These are phyloP conservation scores for Phyllostomus hastatus DNA, from an alignment of 2,113 vertebrate species.

Conservation along the genomic window DNA sequence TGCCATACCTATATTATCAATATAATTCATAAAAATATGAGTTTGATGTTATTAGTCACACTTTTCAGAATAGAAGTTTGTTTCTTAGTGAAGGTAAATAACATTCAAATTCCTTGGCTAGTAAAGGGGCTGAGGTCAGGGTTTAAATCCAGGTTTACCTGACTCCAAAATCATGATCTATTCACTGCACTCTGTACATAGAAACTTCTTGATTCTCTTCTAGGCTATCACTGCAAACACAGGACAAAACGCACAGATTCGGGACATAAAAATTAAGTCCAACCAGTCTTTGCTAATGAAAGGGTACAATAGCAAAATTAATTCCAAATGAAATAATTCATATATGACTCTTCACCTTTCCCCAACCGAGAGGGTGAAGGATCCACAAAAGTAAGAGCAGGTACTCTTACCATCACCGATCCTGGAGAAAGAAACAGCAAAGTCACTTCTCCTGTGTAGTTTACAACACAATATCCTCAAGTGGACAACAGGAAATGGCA, in stretches of 20 bases:
- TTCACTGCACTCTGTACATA: not conserved
- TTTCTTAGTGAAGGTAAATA: not conserved
- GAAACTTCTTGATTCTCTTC: not conserved
- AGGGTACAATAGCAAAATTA: not conserved
- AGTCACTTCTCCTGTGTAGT: not conserved
- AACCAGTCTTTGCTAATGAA: not conserved
- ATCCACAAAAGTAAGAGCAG: not conserved
- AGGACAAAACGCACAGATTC: not conserved
- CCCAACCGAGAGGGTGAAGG: not conserved
- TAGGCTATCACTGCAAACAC: not conserved
- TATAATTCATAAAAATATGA: not conserved
- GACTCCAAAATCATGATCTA: conserved; percentile 1
- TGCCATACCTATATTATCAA: not conserved
- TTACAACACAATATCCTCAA: not conserved
- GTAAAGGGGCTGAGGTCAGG: not conserved
- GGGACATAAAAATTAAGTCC: not conserved
- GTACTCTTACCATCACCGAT: not conserved
- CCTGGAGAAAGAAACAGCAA: not conserved
- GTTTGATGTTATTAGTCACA: not conserved
- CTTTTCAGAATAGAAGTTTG: not conserved
- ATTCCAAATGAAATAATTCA: not conserved
- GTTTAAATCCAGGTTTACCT: not conserved
- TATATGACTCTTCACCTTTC: not conserved
- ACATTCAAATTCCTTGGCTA: not conserved
- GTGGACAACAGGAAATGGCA: not conserved